Evolutionary conservation across 2,113 vertebrate species (phyloP).

Genomic region (Hirundichthys speculiger): DNA sequence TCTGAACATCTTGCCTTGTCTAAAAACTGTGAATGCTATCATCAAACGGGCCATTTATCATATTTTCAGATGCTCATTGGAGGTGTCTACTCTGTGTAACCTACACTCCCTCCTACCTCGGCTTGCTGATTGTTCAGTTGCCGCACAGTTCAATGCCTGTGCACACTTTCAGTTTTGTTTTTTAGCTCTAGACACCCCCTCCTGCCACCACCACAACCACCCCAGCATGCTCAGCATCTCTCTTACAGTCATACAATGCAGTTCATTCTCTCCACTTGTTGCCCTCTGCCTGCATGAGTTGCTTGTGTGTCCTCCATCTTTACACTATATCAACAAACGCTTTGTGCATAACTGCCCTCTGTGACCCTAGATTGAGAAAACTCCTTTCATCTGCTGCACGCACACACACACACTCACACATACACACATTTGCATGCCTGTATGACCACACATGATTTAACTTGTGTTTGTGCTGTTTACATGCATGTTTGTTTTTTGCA

Average conservation of each 20-base stretch:
- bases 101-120: slow-evolving; percentile 15
- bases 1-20: slow-evolving; percentile 71
- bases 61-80: slow-evolving; percentile 60
- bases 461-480: slow-evolving; percentile 12
- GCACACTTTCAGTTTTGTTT: slow-evolving; percentile 47
- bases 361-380: slow-evolving; percentile 50
- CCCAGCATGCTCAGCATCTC: slow-evolving; percentile 39
- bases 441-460: slow-evolving; percentile 33
- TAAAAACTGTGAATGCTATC: slow-evolving; percentile 63
- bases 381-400: slow-evolving; percentile 37
- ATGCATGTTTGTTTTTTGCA: slow-evolving; percentile 22
- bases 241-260: slow-evolving; percentile 66
- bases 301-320: slow-evolving; percentile 66
- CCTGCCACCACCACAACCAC: slow-evolving; percentile 8
- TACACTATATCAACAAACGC: slow-evolving; percentile 72
- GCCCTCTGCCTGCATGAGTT: slow-evolving; percentile 63
- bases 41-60: slow-evolving; percentile 74
- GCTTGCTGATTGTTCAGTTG: slow-evolving; percentile 44
- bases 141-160: slow-evolving; percentile 44
- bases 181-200: slow-evolving; percentile 38
- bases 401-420: not conserved
- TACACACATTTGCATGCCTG: slow-evolving; percentile 40
- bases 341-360: slow-evolving; percentile 69
- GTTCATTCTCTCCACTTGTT: slow-evolving; percentile 71
- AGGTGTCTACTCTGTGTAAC: slow-evolving; percentile 41